Base-by-base conservation (phyloP, 2,797 vertebrate species). In the Phaenicophaeus curvirostris region DNA sequence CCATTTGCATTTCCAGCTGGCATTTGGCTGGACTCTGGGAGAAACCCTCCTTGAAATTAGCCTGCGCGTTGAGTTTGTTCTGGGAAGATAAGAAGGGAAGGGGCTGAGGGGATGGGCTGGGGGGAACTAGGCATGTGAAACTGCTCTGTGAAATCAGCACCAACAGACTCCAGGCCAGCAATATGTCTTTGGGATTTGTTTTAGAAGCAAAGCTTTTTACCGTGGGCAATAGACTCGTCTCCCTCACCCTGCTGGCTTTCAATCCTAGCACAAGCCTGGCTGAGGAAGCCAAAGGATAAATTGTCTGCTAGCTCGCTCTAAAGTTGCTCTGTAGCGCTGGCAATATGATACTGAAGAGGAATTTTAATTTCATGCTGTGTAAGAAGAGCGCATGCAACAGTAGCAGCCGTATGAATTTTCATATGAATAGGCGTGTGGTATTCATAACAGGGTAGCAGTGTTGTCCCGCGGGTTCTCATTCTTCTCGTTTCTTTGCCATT, bases 341-440 rank as follows among this genome's bases (percentile, higher is more conserved):
- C 94, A 96, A 85, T 78, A 28, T 19, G 96, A 94, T 91, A 93
- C 95, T 59, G 94, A 96, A 71, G 81, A 96, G 86, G 96, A 97
- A 97, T 97, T 96, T 96, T 96, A 97, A 97, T 97, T 97, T 97
- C 96, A 97, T 97, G 96, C 96, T 96, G 96, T 73, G 95, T 95
- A 95, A 94, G 87, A 87, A 77, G 93, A 90, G 92, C 16, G 78
- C 94, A 92, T 80, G 96, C 95, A 95, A 79, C 92, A 96, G 95
- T 80, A 76, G 95, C 96, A 97, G 90, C 93, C 94, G 93, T 96
- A 96, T 96, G 95, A 94, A 95, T 96, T 97, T 95, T 96, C 96
- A 96, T 95, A 61, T 94, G 96, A 97, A 97, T 96, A 69, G 94
- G 15, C 4, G 85, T 77, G 86, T 95, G 95, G 96, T 90, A 63